Conservation (phyloP, 2,113 vertebrate genomes). For the Corapipo altera region DNA sequence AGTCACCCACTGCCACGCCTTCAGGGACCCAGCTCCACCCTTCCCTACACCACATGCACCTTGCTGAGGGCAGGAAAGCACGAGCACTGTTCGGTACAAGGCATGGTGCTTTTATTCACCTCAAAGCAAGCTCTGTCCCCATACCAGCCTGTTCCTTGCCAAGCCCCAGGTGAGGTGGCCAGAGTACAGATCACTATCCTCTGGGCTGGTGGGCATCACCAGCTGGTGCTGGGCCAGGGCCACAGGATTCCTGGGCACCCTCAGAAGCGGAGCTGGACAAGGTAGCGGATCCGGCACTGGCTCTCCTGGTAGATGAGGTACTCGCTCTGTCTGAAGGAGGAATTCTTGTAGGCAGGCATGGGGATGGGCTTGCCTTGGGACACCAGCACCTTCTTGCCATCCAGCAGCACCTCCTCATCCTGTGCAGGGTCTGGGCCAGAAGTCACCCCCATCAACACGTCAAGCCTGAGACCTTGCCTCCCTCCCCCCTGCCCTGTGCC, state of each 20-base stretch:
- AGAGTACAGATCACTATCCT: background rate
- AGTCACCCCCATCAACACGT: fast-evolving
- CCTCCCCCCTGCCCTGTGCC: fast-evolving
- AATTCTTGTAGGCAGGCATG: slow-evolving; percentile 70
- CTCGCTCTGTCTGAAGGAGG: slow-evolving; percentile 84
- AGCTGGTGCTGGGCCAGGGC: background rate
- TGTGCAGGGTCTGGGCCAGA: slow-evolving; percentile 77
- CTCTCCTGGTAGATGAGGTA: slow-evolving; percentile 91
- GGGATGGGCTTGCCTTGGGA: slow-evolving; percentile 80
- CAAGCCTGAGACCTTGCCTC: background rate
- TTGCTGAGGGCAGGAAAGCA: fast-evolving
- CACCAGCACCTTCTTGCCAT: slow-evolving; percentile 81
- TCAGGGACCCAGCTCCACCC: background rate
- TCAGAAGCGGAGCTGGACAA: slow-evolving; percentile 82
- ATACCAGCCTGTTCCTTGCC: background rate
- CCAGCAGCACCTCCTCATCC: slow-evolving; percentile 78
- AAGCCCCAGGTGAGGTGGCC: background rate
- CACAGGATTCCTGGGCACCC: fast-evolving
- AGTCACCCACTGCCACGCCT: fast-evolving
- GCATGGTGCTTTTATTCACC: background rate
- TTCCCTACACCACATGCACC: fast-evolving
- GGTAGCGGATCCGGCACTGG: slow-evolving; percentile 86
- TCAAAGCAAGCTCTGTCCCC: background rate
- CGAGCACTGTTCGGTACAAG: fast-evolving
- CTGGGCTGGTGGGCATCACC: background rate